Evolutionary conservation across 2,888 invertebrate species (phyloP), one percentile per base, ranked within the genome.

Genomic region (Drosophila dives): DNA sequence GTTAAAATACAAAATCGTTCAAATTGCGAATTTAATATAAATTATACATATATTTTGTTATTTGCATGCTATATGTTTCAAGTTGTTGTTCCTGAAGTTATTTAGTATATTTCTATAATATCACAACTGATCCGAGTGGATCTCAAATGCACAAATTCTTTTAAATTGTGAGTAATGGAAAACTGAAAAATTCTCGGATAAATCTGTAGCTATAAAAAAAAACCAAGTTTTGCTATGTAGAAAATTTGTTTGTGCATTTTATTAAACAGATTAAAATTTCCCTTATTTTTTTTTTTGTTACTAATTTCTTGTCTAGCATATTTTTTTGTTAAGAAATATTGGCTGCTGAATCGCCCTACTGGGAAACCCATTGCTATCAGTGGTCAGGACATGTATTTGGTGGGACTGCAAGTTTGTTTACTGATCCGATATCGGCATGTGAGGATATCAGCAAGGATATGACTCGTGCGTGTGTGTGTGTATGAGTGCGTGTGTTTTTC

Each of bases 401-500:
- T n/a, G 11, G 26, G 29, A 11, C 48, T 26, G 42, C n/a, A n/a
- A 20, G 15, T 48, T 15, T 8, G 56, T 17, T 36, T 17, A 15
- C 15, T 48, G 10, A 40, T n/a, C 40, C 34, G 34, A 49, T 11
- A 36, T 56, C 40, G 32, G 20, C 32, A 11, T 53, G 10, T 32
- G 42, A 54, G 51, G 38, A 61, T 51, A 61, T 36, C 50, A 36
- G 26, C 32, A 42, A 23, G 20, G 23, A 58, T 45, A 58, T 0
- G 10, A 40, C 17, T 26, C 23, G 10, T 23, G 15, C 3, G 15
- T 15, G 34, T 45, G 10, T 72, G 23, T 55, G 32, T 33, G 20
- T 51, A 38, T 56, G 23, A 54, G 53, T 38, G 54, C 60, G 32
- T 65, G 36, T 49, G 65, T 63, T 61, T 42, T 51, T 68, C 63